Evolutionary conservation across 2,888 invertebrate genomes (phyloP).

Genomic region (Periphyllus acericola): DNA sequence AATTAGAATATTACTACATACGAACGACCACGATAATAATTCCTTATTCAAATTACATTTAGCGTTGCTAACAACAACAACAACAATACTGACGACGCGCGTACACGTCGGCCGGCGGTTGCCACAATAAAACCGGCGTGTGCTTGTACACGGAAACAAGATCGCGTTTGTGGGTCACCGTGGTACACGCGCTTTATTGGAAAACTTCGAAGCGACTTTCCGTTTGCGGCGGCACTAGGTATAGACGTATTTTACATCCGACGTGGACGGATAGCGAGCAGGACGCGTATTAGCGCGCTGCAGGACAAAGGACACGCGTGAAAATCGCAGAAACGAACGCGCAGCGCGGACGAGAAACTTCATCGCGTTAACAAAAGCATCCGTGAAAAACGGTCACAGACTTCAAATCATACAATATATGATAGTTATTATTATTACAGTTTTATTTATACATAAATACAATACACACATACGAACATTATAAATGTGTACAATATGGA

Average conservation of each 20-base stretch:
- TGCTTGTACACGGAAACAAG: conserved; percentile 39
- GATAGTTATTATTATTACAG: too few relatives aligned
- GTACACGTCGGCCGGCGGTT: conserved; percentile 7
- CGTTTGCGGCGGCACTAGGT: not conserved
- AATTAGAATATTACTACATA: not conserved
- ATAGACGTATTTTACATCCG: not conserved
- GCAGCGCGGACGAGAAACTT: not conserved
- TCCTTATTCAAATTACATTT: conserved; percentile 31
- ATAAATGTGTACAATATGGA: too few relatives aligned
- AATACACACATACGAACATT: too few relatives aligned
- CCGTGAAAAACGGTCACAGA: not conserved
- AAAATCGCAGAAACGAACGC: not conserved
- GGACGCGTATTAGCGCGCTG: not conserved
- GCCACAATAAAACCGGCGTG: conserved; percentile 40
- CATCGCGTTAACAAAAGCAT: too few relatives aligned
- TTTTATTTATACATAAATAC: too few relatives aligned
- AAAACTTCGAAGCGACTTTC: conserved; percentile 32
- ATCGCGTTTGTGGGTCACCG: conserved; percentile 55
- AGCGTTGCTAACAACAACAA: conserved; percentile 55
- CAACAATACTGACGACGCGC: conserved; percentile 8
- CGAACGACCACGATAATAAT: conserved; percentile 5
- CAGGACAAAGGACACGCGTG: not conserved
- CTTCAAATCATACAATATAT: not conserved
- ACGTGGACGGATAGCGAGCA: not conserved
- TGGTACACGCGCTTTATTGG: conserved; percentile 40